Evolutionary conservation across 2,888 invertebrate species (phyloP), one percentile per base, ranked within the genome.

Genomic region (Pinctada fucata): DNA sequence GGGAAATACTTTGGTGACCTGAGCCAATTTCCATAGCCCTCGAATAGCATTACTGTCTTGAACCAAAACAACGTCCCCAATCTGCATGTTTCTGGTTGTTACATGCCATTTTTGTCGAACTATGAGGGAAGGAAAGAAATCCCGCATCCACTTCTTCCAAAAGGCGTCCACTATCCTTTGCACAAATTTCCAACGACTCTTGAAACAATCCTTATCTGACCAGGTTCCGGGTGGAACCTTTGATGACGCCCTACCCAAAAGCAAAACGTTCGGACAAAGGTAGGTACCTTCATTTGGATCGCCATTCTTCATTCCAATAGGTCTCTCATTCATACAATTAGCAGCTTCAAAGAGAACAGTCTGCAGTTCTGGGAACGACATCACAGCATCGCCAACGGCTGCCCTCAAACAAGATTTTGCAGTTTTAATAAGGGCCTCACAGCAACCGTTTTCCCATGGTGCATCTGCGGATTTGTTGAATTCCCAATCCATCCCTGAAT

Each of bases 361-460:
- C 48, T 77, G 72, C 13, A 72, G 48, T 45, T 72, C 72, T 8
- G 67, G 45, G 48, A 77, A 77, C 1, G 67, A 66, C 67, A 77
- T 71, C 0, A 77, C 48, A 8, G 52, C 45, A 51, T 31, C 5
- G 8, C 76, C 72, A 10, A 77, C 52, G 3, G 48, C 76, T 49
- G 48, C 4, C 3, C 6, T 4, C 16, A 76, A 50, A 65, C 71
- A 64, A 3, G 64, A 66, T 65, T 77, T 77, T 13, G 66, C 72
- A 2, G 76, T 65, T 72, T 77, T 77, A 16, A 77, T 72, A 6
- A 77, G 48, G 4, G 72, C 52, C 31, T 72, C 76, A 67, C 76
- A 50, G 49, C 66, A 65, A 8, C 72, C 76, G n/a, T 77, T 77
- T 67, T 72, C 76, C 76, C 76, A 77, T 51, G 66, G 76, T n/a